phyloP scores from a whole-genome alignment of 2,113 vertebrate genomes.

The Bubo blakistoni region DNA sequence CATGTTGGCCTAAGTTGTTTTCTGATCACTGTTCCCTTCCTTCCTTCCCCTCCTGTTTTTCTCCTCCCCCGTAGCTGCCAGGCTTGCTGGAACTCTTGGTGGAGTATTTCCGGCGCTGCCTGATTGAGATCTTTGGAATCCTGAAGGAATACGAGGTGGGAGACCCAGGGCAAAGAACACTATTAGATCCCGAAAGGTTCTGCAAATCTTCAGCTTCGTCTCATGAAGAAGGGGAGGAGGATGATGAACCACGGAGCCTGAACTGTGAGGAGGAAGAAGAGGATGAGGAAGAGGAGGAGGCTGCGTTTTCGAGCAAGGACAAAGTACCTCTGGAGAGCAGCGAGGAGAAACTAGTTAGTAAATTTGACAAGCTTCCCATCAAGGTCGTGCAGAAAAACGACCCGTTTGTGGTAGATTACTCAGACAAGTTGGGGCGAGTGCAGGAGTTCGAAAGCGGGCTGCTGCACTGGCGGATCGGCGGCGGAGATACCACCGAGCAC shows the following conservation, averaged over 20 bases:
- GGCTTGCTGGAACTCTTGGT: constrained; percentile 94
- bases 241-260: constrained; percentile 59
- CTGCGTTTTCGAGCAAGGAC: constrained; percentile 74
- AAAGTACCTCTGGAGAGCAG: constrained; percentile 67
- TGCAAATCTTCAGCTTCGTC: constrained; percentile 79
- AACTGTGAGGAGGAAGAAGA: constrained; percentile 76
- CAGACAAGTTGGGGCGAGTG: constrained; percentile 83
- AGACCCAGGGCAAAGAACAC: constrained; percentile 92
- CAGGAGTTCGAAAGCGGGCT: constrained; percentile 97
- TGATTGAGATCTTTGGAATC: constrained; percentile 98
- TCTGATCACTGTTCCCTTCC: constrained; percentile 17
- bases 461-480: constrained; percentile 95
- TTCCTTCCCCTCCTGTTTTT: neutral
- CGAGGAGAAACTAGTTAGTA: constrained; percentile 88
- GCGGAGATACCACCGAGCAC: constrained; percentile 96
- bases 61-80: constrained; percentile 80
- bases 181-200: constrained; percentile 85
- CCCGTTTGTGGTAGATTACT: constrained; percentile 86
- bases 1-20: neutral
- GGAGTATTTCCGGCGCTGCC: constrained; percentile 97
- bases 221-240: constrained; percentile 75
- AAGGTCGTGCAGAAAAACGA: constrained; percentile 93
- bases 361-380: constrained; percentile 95
- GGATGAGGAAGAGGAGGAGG: constrained; percentile 78
- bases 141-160: constrained; percentile 97